These are phyloP conservation scores for human (Homo sapiens) DNA, from an alignment of 2,113 vertebrate genomes.

Conservation along the genomic window GRCh38 chr15:81186001-81186500, in stretches of 20 bases:
- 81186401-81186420: not conserved
- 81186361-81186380: not conserved
- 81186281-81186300: rapidly evolving
- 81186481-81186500: rapidly evolving
- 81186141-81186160: rapidly evolving
- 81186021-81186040: not conserved
- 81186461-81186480: rapidly evolving
- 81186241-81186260: too few species aligned
- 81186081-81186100: too few species aligned
- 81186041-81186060: rapidly evolving
- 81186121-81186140: rapidly evolving
- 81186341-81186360: not conserved
- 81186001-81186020: too few species aligned
- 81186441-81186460: rapidly evolving
- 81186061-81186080: not conserved
- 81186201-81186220: rapidly evolving
- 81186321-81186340: not conserved
- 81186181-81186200: not conserved
- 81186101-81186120: not conserved
- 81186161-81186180: too few species aligned
- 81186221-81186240: too few species aligned
- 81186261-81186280: too few species aligned
- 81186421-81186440: rapidly evolving
- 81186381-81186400: not conserved
- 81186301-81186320: not conserved